Evolutionary conservation across 92 coral and sea anemone species (phyloP).

Genomic region (Plumapathes pennacea): DNA sequence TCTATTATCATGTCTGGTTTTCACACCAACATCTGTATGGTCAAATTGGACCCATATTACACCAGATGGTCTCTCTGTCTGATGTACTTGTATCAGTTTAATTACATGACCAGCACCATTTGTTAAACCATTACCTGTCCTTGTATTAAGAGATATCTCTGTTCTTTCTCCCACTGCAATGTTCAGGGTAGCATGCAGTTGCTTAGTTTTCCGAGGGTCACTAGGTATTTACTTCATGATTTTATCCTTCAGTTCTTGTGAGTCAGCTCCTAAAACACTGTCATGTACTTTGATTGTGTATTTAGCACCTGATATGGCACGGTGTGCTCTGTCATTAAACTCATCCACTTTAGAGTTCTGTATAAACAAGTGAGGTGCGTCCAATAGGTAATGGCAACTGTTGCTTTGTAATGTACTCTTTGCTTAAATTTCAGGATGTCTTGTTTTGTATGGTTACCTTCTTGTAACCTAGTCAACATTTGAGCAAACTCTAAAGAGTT

Average conservation of each 20-base stretch:
- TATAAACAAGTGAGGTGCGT: slow-evolving; percentile 49
- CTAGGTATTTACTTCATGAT: slow-evolving; percentile 47
- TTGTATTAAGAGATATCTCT: slow-evolving; percentile 46
- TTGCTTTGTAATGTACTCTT: slow-evolving; percentile 10
- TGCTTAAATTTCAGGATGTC: slow-evolving; percentile 46
- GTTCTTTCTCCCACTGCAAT: slow-evolving; percentile 55
- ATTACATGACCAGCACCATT: slow-evolving; percentile 36
- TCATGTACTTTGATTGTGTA: slow-evolving; percentile 44
- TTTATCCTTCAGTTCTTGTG: slow-evolving; percentile 35
- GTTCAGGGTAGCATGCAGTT: slow-evolving; percentile 37
- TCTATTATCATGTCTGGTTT: slow-evolving; percentile 25
- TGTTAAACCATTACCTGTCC: slow-evolving; percentile 40
- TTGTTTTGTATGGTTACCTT: slow-evolving; percentile 36
- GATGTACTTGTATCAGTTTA: slow-evolving; percentile 21
- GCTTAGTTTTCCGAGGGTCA: slow-evolving; percentile 66
- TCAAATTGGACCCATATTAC: slow-evolving; percentile 49
- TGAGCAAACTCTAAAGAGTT: slow-evolving; percentile 54
- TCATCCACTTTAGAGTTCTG: slow-evolving; percentile 62
- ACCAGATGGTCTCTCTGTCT: slow-evolving; percentile 36
- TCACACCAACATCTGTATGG: slow-evolving; percentile 40
- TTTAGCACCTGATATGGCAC: slow-evolving; percentile 38
- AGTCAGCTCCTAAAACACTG: slow-evolving; percentile 50
- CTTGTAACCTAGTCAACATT: slow-evolving; percentile 33
- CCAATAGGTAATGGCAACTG: slow-evolving; percentile 33
- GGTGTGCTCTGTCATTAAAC: slow-evolving; percentile 53